Percentiles rank a stretch among this genome's conserved stretches.
These are phyloP conservation scores for Clarias pachynema DNA, from an alignment of 2,797 vertebrate genomes.

Conservation along the genomic window DNA sequence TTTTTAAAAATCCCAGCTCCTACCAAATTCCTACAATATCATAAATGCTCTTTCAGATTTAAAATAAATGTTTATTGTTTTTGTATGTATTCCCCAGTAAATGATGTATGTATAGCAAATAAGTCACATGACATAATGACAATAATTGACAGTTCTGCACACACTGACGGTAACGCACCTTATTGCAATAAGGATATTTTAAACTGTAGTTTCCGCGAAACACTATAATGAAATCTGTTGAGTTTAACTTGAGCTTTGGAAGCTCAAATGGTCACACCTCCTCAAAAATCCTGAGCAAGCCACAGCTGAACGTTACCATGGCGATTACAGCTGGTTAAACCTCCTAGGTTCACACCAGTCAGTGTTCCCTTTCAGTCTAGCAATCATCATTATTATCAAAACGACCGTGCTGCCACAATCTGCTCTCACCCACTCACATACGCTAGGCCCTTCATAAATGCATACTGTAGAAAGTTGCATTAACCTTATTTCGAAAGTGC, in stretches of 20 bases:
- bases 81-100: not conserved
- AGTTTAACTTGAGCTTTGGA: not conserved
- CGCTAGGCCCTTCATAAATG: not conserved
- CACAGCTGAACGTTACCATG: slow-evolving; percentile 4
- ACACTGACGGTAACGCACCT: no score
- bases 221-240: not conserved
- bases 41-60: not conserved
- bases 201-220: not conserved
- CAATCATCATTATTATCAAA: slow-evolving; percentile 32
- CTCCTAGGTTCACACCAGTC: not conserved
- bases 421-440: not conserved
- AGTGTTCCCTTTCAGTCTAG: slow-evolving; percentile 21
- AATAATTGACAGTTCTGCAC: not conserved
- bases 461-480: not conserved
- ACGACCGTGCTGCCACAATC: not conserved
- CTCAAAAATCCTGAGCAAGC: not conserved
- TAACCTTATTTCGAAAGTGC: not conserved
- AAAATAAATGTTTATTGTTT: not conserved
- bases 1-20: no score
- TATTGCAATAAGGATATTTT: no score
- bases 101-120: not conserved
- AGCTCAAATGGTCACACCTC: not conserved
- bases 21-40: not conserved
- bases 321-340: slow-evolving; percentile 10
- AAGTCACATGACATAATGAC: not conserved